Base-by-base conservation (phyloP, 2,888 invertebrate species). In the Eudemis profundana region DNA sequence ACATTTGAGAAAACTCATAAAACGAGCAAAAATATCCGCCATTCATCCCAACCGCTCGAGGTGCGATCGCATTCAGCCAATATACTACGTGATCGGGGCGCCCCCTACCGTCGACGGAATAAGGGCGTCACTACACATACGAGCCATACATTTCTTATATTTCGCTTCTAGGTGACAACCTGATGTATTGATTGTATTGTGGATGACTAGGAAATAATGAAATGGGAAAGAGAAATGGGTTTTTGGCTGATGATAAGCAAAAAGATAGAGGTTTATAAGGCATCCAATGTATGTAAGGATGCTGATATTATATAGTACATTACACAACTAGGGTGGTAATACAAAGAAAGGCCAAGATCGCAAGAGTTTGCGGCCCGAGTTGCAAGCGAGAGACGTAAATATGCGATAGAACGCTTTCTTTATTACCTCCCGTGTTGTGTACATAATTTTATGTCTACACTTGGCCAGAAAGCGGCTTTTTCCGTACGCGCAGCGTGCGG, bases 71-170 rank as follows among this genome's bases (percentile, higher is more conserved):
- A 36, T 36, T 21, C 12, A 36, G 36, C 36, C 59, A 59, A 59
- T 59, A 59, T 38, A 49, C 23, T 38, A 59, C 59, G 59, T 59
- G 47, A 47, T 59, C 47, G 46, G 21, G 4, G 21, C 36, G 8
- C 5, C 5, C 33, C 33, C 7, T 7, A 33, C 33, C 10, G 7
- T 8, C 33, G 10, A 33, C 8, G 2, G 8, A 7, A 8, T 10
- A 33, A 33, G 33, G 8, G 8, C 33, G 4, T 8, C 2, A 33
- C 8, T 8, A 33, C 33, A 4, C 33, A 0, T 1, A 10, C 7
- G 10, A 33, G 33, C 8, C 33, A 33, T 33, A 33, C 33, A 33
- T 33, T 33, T 8, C 5, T 33, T 10, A 33, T 23, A 10, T 33
- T 33, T 33, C 8, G 10, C 33, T 8, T 1, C 1, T 33, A 10